Base-by-base conservation (phyloP, 2,113 vertebrate genomes). In the Dicentrarchus labrax region DNA sequence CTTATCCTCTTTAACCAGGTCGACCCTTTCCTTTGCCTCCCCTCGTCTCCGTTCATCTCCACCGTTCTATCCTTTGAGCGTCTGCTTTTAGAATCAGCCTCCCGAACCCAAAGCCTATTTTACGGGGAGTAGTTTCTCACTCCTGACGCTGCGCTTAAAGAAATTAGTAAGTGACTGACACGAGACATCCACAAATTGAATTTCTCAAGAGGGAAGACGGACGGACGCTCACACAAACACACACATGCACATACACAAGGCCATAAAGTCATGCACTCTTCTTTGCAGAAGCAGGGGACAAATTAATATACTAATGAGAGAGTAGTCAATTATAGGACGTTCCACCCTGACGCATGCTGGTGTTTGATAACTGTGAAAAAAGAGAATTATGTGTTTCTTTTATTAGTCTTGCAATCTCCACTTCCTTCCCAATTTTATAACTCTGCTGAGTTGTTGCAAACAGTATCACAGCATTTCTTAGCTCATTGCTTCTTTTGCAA, bases 81-180 rank as follows among this genome's bases (percentile, higher is more conserved):
- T 71, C 66, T 87, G 59, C 84, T 84, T 89, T 91, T 82, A 74
- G 79, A 83, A 62, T 62, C 87, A 79, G 61, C 82, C 84, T 90
- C 80, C 83, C 78, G 85, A 86, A 89, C 85, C 84, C 81, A 91
- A 90, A 94, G 82, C 84, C 81, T 84, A 93, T 94, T 94, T 93
- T 89, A 91, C 86, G 69, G 89, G 73, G 60, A 78, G 83, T 88
- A 83, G 82, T 92, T 94, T 90, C 77, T 87, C 80, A 71, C 72
- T 92, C 72, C 72, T 91, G 78, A 88, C 75, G 38, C 72, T 78
- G 80, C 43, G 86, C 85, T 92, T 85, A 82, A 69, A 88, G 89
- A 93, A 94, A 94, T 94, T 92, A 92, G 90, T 76, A 83, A 86
- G 85, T 89, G 86, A 92, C 86, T 92, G 91, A 86, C 89, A 91